Conservation (phyloP, 1,140 invertebrate genomes). For the Harpegnathos saltator region DNA sequence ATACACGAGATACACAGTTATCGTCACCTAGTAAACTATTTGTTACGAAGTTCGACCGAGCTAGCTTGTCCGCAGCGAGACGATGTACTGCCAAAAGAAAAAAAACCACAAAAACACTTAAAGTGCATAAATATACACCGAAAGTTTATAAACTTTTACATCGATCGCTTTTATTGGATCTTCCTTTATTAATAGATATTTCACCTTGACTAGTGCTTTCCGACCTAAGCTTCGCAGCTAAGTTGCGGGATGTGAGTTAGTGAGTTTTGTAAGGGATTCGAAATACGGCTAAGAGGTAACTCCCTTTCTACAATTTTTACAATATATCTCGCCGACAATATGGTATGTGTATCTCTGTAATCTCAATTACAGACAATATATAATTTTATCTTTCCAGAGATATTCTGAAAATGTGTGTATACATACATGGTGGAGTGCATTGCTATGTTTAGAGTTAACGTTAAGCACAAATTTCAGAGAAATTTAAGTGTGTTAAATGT, state of each 20-base stretch:
- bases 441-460: neutral
- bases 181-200: neutral
- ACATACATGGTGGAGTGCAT: neutral
- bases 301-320: too few species aligned
- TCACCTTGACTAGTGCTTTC: neutral
- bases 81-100: slow-evolving; percentile 75
- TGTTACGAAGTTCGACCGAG: slow-evolving; percentile 65
- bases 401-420: neutral
- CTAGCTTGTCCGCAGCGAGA: slow-evolving; percentile 64
- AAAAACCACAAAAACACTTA: slow-evolving; percentile 58
- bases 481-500: neutral
- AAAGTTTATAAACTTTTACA: slow-evolving; percentile 77
- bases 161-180: neutral
- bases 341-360: too few species aligned
- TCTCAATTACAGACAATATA: too few species aligned
- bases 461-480: neutral
- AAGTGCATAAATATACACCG: slow-evolving; percentile 74
- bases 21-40: slow-evolving; percentile 49
- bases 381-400: neutral
- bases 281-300: too few species aligned
- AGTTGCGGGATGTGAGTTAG: too few species aligned
- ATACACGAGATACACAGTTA: slow-evolving; percentile 39
- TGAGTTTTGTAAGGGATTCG: too few species aligned
- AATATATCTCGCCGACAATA: too few species aligned
- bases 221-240: neutral